Evolutionary conservation across 30 jellyfish, hydroid and myxozoan genomes (phyloP), one percentile per base, ranked within the genome.

Genomic region (Phacellophora camtschatica): DNA sequence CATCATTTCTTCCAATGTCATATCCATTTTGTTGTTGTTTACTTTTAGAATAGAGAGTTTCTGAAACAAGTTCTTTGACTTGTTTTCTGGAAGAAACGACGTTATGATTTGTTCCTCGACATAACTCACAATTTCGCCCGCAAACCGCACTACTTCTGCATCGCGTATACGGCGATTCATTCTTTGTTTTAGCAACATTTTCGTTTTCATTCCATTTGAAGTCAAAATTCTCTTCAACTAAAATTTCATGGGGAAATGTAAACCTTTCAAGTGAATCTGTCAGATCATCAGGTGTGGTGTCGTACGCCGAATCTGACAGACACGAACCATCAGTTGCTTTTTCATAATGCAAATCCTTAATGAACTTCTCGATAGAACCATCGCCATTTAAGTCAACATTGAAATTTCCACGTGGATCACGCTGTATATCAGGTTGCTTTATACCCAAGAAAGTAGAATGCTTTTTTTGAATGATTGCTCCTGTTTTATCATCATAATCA

Each of bases 271-370:
- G 41, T 2, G 91, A 80, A 31, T 50, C 91, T 22, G 84, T 80
- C 18, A 39, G 42, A 9, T 80, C 91, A 58, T 80, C 91, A 15
- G 66, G 84, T 7, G 73, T 80, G n/a, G 91, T 80, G 13, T 80
- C 91, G 42, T 80, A 80, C 4, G 91, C 91, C 13, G 91, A 80
- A 53, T 80, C 91, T 8, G 91, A 80, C 11, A 77, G 91, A 42
- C 84, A 80, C 24, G 73, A 64, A 2, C 76, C 83, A 7, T 67
- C 91, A 33, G 20, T 48, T 7, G 9, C 11, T 45, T 25, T 41
- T 19, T 63, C 91, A 16, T 64, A 35, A 22, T 53, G 35, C 28
- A 65, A 61, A 46, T 34, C 82, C 18, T 29, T 27, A 65, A 15
- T 48, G 9, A 59, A 51, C 66, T 77, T 73, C 71, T 43, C 53